Evolutionary conservation across 2,113 vertebrate genomes (phyloP).

Genomic region (Leptodactylus fuscus): DNA sequence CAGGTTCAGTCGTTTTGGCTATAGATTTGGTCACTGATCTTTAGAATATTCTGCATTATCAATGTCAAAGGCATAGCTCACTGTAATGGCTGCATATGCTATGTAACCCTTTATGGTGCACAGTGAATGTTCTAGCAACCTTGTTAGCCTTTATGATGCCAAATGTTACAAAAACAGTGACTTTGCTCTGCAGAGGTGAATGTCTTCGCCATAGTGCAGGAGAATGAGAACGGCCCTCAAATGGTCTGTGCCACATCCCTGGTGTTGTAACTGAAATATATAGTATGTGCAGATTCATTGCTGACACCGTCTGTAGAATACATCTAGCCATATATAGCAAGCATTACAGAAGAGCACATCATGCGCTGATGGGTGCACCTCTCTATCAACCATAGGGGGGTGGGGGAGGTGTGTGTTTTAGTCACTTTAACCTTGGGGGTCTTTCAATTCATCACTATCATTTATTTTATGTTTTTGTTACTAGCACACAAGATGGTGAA

Average conservation of each 20-base stretch:
- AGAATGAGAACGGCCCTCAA: neutral
- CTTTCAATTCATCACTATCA: neutral
- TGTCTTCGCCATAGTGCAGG: neutral
- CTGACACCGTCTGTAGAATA: neutral
- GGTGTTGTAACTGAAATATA: neutral
- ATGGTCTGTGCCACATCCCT: constrained; percentile 24
- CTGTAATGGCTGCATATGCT: neutral
- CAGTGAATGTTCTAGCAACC: neutral
- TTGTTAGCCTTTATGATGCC: constrained; percentile 21
- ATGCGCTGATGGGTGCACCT: neutral
- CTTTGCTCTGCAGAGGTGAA: neutral
- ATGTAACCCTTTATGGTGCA: neutral
- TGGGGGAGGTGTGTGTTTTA: too few relatives aligned
- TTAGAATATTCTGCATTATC: neutral
- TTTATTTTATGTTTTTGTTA: too few relatives aligned
- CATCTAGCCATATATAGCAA: neutral
- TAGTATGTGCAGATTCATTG: neutral
- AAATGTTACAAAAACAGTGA: constrained; percentile 16
- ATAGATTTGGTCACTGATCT: neutral
- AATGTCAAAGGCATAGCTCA: neutral
- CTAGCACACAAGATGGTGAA: too few relatives aligned
- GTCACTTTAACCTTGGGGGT: too few relatives aligned
- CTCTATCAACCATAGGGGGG: too few relatives aligned
- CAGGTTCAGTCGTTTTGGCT: neutral
- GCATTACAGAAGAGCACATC: neutral